Conservation (phyloP, 2,888 invertebrate species). For the Saturnia japonica region DNA sequence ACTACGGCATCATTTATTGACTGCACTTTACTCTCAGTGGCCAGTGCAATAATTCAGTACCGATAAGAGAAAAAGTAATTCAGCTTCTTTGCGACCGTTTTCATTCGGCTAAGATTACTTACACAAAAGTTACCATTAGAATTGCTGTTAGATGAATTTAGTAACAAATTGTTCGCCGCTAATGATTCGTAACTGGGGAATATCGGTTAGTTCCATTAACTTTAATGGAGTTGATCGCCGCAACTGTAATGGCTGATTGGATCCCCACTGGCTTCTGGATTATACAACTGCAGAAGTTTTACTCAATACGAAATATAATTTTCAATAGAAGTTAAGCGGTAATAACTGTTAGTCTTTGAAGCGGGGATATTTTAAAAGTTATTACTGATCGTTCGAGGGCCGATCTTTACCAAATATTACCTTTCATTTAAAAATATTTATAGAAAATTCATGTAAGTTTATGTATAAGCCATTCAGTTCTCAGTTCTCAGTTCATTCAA, state of each 20-base stretch:
- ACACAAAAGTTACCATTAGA: not conserved
- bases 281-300: constrained; percentile 1
- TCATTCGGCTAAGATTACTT: not conserved
- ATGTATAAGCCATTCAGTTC: not conserved
- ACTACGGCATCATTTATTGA: too few relatives aligned
- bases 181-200: constrained; percentile 12
- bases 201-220: constrained; percentile 15
- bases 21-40: not conserved
- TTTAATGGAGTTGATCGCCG: constrained; percentile 13
- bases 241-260: constrained; percentile 11
- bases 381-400: not conserved
- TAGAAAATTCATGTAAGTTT: not conserved
- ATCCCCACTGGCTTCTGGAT: not conserved
- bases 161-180: constrained; percentile 14
- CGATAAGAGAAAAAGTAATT: not conserved
- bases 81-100: not conserved
- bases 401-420: not conserved
- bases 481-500: too few relatives aligned
- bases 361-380: not conserved
- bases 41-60: too few relatives aligned
- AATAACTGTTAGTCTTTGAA: not conserved
- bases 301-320: not conserved
- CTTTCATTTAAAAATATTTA: not conserved
- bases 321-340: not conserved
- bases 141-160: not conserved